Evolutionary conservation across 2,888 invertebrate species (phyloP), one percentile per base, ranked within the genome.

Genomic region (Acrobasis repandana): DNA sequence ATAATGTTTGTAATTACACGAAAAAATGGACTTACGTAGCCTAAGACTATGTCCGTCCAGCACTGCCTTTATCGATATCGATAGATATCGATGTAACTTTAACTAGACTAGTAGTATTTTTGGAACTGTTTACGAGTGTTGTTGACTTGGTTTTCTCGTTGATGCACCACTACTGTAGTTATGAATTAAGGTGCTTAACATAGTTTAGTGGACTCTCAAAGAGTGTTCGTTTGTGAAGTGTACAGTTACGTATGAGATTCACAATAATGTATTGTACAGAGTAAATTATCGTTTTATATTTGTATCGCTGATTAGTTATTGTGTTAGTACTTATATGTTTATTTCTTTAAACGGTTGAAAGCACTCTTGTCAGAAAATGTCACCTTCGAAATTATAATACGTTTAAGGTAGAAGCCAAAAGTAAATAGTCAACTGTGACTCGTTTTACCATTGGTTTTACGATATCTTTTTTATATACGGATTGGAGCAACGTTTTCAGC

Each of bases 241-340:
- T 91, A 92, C 91, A 91, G 91, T 92, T 92, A 92, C 91, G 85
- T 83, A 88, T 92, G 91, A 92, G 91, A 92, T 92, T 92, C 82
- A 77, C 77, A 76, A 74, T 43, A 43, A 43, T 79, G 79, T 76
- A 80, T 80, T 87, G 82, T 86, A 86, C 83, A 86, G 81, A 79
- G 71, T 77, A 71, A 67, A 68, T 52, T 73, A 69, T 52, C 33
- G 28, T 52, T 58, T 28, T 59, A 34, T 28, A 46, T 46, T 60
- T 60, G 49, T 58, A 58, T 49, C 20, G 58, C 49, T 20, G 34
- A 34, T 52, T 60, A 52, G 51, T 20, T 28, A 28, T 16, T 14
- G 16, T 43, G 46, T 52, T 46, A 15, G 20, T 28, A n/a, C 11
- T 10, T 36, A 11, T 59, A 51, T 50, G n/a, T 14, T 16, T 51